Percentiles rank a stretch among this genome's conserved stretches.
phyloP scores from a whole-genome alignment of 2,797 vertebrate species.

The Myotis pilosus region DNA sequence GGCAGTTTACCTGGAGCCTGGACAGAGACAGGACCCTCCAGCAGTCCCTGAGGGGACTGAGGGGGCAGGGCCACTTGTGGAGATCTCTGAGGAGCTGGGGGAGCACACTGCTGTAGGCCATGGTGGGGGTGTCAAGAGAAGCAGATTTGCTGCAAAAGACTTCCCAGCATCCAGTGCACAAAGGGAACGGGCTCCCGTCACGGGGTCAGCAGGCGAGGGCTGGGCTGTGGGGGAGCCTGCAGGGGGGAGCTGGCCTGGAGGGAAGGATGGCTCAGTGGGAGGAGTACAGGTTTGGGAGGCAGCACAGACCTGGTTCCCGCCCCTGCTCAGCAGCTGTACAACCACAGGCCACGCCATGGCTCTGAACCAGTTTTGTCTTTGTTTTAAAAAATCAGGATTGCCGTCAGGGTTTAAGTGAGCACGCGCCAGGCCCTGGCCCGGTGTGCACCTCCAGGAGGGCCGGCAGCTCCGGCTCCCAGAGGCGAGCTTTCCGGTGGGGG shows the following conservation, averaged over 20 bases:
- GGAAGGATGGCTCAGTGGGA: accelerated
- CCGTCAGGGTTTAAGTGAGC: not conserved
- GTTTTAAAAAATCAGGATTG: not conserved
- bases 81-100: not conserved
- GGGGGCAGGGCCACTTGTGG: not conserved
- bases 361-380: not conserved
- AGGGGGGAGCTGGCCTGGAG: not conserved
- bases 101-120: accelerated
- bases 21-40: not conserved
- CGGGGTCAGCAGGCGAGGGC: not conserved
- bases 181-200: not conserved
- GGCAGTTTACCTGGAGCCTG: not conserved
- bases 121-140: not conserved
- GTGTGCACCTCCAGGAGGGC: not conserved
- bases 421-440: not conserved
- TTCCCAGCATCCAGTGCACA: too few relatives aligned
- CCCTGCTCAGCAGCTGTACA: not conserved
- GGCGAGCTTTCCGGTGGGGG: not conserved
- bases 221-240: not conserved
- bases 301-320: not conserved
- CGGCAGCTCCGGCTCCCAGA: not conserved
- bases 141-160: not conserved
- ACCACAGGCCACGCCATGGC: not conserved
- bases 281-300: not conserved
- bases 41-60: not conserved